Evolutionary conservation across 2,797 vertebrate genomes (phyloP).

Genomic region (Brachyrhaphis roseni): DNA sequence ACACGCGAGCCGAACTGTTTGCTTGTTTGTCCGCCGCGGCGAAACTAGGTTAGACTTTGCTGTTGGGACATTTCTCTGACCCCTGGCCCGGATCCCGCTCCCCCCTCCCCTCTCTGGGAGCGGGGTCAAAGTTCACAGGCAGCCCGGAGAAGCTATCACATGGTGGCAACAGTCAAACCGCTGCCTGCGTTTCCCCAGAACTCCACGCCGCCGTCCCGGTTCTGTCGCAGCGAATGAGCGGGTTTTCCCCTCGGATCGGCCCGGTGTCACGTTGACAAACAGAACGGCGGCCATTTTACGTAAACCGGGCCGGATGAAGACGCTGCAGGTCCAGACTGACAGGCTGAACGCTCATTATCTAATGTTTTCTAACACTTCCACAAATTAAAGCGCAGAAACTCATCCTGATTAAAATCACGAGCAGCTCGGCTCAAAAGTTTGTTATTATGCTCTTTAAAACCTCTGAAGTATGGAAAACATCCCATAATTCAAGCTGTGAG

Average conservation of each 20-base stretch:
- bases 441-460: not conserved
- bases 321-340: constrained; percentile 46
- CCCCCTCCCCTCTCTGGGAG: constrained; percentile 65
- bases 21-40: constrained; percentile 19
- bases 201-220: constrained; percentile 2
- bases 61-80: constrained; percentile 79
- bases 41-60: constrained; percentile 82
- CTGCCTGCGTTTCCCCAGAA: constrained; percentile 30
- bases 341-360: constrained; percentile 2
- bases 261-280: constrained; percentile 53
- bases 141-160: constrained; percentile 78
- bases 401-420: not conserved
- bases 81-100: constrained; percentile 75
- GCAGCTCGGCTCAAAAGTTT: not conserved
- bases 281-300: constrained; percentile 25
- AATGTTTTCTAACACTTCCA: not conserved
- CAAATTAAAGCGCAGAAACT: not conserved
- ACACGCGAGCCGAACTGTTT: constrained; percentile 37
- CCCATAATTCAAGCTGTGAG: not conserved
- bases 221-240: constrained; percentile 43
- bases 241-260: constrained; percentile 40
- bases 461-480: not conserved
- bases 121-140: constrained; percentile 77
- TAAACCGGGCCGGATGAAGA: constrained; percentile 19
- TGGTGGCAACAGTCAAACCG: constrained; percentile 69